phyloP scores from a whole-genome alignment of 2,888 invertebrate species.

The Drosophila villosipedis region DNA sequence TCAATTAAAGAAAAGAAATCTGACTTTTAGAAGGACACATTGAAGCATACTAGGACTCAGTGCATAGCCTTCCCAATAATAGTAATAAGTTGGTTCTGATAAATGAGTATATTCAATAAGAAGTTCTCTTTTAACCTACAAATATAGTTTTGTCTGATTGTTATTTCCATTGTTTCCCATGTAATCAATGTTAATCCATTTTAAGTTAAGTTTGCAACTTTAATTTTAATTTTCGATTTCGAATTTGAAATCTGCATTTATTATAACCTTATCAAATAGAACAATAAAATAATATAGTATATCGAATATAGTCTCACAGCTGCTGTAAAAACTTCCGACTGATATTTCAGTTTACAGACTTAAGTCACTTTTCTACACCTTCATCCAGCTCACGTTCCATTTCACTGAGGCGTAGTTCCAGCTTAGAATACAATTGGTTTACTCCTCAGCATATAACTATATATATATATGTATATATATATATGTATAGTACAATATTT shows the following conservation, averaged over 20 bases:
- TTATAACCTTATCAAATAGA: neutral
- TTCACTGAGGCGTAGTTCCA: conserved; percentile 46
- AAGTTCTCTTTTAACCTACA: neutral
- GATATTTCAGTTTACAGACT: neutral
- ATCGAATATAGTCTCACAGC: neutral
- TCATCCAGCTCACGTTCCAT: conserved; percentile 6
- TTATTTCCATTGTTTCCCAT: too few species aligned
- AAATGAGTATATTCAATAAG: neutral
- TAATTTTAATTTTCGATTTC: too few species aligned
- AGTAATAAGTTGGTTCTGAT: neutral
- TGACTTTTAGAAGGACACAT: too few species aligned
- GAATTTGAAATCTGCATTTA: neutral
- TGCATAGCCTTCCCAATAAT: neutral
- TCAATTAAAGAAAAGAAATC: neutral
- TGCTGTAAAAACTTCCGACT: conserved; percentile 5
- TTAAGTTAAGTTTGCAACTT: too few species aligned
- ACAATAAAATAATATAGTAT: neutral
- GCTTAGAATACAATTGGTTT: neutral
- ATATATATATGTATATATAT: neutral
- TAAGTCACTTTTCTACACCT: too few species aligned
- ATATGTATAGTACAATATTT: conserved; percentile 35
- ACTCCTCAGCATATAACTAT: neutral
- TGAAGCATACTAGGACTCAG: neutral
- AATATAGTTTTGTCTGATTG: too few species aligned
- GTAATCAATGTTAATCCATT: too few species aligned